Base-by-base conservation (phyloP, 2,888 invertebrate genomes). In the Epirrhoe tristata region DNA sequence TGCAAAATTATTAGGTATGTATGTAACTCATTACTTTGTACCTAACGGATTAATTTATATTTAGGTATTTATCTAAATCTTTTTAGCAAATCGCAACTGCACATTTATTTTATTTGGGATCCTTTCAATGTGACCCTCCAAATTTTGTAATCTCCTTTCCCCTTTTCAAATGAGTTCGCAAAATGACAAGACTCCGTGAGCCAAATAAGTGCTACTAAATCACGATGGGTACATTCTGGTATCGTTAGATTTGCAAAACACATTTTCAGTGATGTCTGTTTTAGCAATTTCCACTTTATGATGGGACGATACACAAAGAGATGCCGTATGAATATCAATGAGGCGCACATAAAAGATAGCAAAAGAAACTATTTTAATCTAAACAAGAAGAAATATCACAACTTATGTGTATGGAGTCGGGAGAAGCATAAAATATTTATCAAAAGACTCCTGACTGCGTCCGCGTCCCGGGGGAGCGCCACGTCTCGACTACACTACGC, bases 341-440 rank as follows among this genome's bases (percentile, higher is more conserved):
- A 79, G 82, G 64, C 73, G 69, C 74, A 77, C 73, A 77, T 75
- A 79, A 81, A 81, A 79, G 77, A 81, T 78, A 81, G 77, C 71
- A 75, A 77, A 77, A 77, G 79, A 81, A 84, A 86, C 81, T 84
- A 84, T 86, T 85, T 84, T 85, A 86, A 85, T 87, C 82, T 84
- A 81, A 83, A 81, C 81, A 84, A 81, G 81, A 82, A 81, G 82
- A 85, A 84, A 83, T 81, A 82, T 85, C 79, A 80, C 78, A 79
- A 78, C 84, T 81, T 84, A 83, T 83, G 82, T 85, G 84, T 85
- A 82, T 60, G 66, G 81, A 87, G 84, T 86, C 85, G 85, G 83
- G 81, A 83, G 82, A 77, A 85, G 83, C 86, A 90, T 93, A 88
- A 90, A 92, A 92, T 92, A 93, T 93, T 91, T 92, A 93, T 91